Conservation (phyloP, 2,797 vertebrate species). For the Australoheros facetus region DNA sequence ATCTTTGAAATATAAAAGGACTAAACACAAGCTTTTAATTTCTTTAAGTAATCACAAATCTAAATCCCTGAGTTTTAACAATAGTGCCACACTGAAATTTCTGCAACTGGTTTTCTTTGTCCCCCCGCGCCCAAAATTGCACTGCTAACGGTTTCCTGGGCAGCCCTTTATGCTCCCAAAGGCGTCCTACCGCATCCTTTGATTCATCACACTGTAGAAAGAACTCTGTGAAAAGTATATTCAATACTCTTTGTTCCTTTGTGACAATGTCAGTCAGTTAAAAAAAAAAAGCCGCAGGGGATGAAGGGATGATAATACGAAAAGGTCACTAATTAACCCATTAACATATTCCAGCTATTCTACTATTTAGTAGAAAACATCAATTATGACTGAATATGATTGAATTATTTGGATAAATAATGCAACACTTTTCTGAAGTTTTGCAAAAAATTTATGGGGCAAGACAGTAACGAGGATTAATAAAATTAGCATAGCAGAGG, state of each 20-base stretch:
- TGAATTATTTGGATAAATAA: neutral
- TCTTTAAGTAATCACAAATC: constrained; percentile 21
- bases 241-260: constrained; percentile 48
- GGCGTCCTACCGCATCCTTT: constrained; percentile 18
- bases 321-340: neutral
- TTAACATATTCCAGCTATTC: neutral
- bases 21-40: neutral
- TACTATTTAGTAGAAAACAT: neutral
- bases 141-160: constrained; percentile 10
- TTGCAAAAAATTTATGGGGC: neutral
- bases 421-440: neutral
- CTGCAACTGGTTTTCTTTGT: constrained; percentile 14
- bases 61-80: constrained; percentile 1
- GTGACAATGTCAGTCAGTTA: constrained; percentile 29
- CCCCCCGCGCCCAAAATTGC: neutral
- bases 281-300: neutral
- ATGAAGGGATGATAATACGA: neutral
- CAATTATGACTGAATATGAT: neutral
- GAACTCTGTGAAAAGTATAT: constrained; percentile 26
- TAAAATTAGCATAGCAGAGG: neutral
- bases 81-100: neutral
- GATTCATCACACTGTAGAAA: constrained; percentile 28
- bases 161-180: neutral
- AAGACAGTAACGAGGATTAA: neutral
- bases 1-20: neutral